Evolutionary conservation across 2,113 vertebrate genomes (phyloP), one percentile per base, ranked within the genome.

Genomic region (Riparia riparia): DNA sequence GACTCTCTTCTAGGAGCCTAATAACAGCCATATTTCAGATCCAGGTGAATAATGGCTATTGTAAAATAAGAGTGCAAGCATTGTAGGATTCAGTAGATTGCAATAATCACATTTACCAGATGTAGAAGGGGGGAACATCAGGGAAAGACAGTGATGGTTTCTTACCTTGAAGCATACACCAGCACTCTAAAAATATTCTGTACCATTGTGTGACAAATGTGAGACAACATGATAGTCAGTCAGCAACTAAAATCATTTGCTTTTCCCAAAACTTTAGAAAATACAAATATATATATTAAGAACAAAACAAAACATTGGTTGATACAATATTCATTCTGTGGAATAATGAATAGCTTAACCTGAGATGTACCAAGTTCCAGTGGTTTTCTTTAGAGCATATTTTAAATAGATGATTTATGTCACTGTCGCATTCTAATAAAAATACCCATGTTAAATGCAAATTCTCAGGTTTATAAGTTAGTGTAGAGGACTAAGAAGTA

Each of bases 51-150:
- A 58, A 58, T 2, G 15, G 24, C 14, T 37, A 21, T 20, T 60
- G 60, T 8, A 72, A 72, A 49, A 3, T 12, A 71, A 34, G 9
- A 54, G 5, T 56, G 10, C 14, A 42, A 72, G 49, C 56, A 65
- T 6, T 44, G 6, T 32, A 76, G 17, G 17, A 51, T 72, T 86
- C 24, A 8, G 32, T 32, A 29, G 14, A 39, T 32, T 53, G 8
- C 14, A 72, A 53, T 31, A 18, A 5, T 64, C 26, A 19, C 60
- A 60, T 32, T 69, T 76, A 54, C 5, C 7, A 63, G 10, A 41
- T 7, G 6, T 9, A 58, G 21, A 68, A 64, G 6, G 2, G 3
- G 2, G 7, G 3, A 13, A 7, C 9, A 77, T 31, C 8, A 7
- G 21, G 3, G 20, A 16, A 82, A 47, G 32, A 28, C 21, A 54